Percentiles rank a stretch among this genome's conserved stretches.
Conservation (phyloP, 1,140 invertebrate genomes). For the Gryllus bimaculatus region DNA sequence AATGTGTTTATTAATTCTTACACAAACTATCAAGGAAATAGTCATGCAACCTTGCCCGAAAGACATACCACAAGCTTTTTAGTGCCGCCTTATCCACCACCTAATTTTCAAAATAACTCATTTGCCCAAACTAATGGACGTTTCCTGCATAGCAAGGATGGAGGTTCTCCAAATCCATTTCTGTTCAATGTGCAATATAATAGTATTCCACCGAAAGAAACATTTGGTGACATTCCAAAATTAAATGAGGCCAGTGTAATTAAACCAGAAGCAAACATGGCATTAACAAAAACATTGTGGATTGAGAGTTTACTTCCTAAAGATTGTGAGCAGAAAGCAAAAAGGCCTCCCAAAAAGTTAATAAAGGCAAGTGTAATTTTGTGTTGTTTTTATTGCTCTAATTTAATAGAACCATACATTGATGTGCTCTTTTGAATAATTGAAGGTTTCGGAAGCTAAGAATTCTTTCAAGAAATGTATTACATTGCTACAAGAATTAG, state of each 20-base stretch:
- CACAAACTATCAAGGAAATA: neutral
- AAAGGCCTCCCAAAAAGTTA: neutral
- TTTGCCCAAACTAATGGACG: neutral
- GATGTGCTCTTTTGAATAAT: neutral
- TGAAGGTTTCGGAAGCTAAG: constrained; percentile 12
- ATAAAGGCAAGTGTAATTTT: neutral
- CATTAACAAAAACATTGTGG: too few relatives aligned
- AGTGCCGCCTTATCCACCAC: neutral
- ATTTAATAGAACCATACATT: neutral
- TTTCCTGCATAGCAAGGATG: neutral
- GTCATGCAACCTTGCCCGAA: too few relatives aligned
- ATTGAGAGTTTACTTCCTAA: too few relatives aligned
- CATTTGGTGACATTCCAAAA: too few relatives aligned
- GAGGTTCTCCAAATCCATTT: neutral
- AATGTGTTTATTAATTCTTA: too few relatives aligned
- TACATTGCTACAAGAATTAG: neutral
- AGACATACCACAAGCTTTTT: too few relatives aligned
- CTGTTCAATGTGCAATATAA: neutral
- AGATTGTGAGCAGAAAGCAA: neutral
- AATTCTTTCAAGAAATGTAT: neutral
- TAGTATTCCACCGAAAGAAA: too few relatives aligned
- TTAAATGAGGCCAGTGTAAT: too few relatives aligned
- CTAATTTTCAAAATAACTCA: neutral
- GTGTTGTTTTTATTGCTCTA: neutral
- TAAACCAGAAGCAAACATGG: too few relatives aligned